Conservation (phyloP, 2,888 invertebrate species). For the Mythimna loreyi region DNA sequence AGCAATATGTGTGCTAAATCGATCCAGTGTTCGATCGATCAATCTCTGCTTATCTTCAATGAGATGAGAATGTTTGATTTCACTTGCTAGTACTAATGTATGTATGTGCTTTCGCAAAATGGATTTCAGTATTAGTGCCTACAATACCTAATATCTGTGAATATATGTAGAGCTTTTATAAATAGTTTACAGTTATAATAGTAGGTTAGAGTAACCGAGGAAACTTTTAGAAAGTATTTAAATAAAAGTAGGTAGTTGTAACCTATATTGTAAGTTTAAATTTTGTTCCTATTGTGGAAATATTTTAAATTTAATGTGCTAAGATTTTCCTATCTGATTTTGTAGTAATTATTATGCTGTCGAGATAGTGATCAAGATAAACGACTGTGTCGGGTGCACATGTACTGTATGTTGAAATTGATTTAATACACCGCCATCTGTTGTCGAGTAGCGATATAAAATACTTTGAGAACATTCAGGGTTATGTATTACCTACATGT, state of each 20-base stretch:
- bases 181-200: not conserved
- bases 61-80: conserved; percentile 19
- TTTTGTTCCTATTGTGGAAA: conserved; percentile 18
- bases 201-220: not conserved
- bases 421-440: conserved; percentile 73
- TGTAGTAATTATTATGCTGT: not conserved
- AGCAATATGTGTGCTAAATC: conserved; percentile 17
- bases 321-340: not conserved
- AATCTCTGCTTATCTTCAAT: conserved; percentile 37
- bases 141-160: conserved; percentile 14
- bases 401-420: not conserved
- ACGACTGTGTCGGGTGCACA: not conserved
- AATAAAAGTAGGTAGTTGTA: not conserved
- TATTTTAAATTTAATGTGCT: not conserved
- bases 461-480: not conserved
- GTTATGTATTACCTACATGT: not conserved
- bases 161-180: not conserved
- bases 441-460: conserved; percentile 66
- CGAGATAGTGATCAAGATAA: not conserved
- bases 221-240: conserved; percentile 1
- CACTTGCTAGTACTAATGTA: conserved; percentile 1
- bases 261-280: not conserved
- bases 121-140: conserved; percentile 23
- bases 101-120: conserved; percentile 19
- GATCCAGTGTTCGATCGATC: conserved; percentile 40